phyloP scores from a whole-genome alignment of 2,797 vertebrate genomes.

The Macropus fuliginosus region DNA sequence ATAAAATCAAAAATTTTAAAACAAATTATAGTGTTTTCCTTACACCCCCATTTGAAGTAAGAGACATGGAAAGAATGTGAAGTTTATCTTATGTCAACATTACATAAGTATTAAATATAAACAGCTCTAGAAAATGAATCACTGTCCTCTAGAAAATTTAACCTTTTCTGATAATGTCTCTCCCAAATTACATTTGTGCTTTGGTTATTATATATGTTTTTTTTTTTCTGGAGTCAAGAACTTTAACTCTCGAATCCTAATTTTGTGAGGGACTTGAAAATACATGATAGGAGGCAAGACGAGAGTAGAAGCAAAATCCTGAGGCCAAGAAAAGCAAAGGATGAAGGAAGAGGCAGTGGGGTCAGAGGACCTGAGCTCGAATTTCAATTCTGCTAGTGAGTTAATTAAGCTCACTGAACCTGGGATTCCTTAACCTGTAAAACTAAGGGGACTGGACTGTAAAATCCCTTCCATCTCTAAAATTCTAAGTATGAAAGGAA shows the following conservation, averaged over 20 bases:
- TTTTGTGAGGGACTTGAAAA: background rate
- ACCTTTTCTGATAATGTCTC: conserved; percentile 17
- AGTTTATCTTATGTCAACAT: conserved; percentile 19
- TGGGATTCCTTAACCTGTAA: background rate
- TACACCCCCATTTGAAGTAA: conserved; percentile 21
- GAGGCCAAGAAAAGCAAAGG: background rate
- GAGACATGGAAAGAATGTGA: conserved; percentile 39
- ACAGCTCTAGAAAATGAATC: conserved; percentile 21
- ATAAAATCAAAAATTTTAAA: conserved; percentile 48
- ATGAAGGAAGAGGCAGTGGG: background rate
- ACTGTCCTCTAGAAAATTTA: conserved; percentile 39
- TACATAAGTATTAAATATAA: conserved; percentile 22
- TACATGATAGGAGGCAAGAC: background rate
- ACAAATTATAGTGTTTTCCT: conserved; percentile 47
- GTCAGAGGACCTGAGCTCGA: background rate
- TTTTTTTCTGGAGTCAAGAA: background rate
- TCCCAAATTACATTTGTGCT: background rate
- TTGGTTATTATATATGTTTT: background rate
- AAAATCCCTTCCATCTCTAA: background rate
- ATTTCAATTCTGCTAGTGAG: background rate
- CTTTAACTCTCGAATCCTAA: background rate
- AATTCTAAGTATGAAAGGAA: background rate
- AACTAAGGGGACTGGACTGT: background rate
- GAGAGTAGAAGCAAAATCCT: background rate
- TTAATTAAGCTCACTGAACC: background rate